phyloP scores from a whole-genome alignment of 2,888 invertebrate genomes.

The Drosophila recens region DNA sequence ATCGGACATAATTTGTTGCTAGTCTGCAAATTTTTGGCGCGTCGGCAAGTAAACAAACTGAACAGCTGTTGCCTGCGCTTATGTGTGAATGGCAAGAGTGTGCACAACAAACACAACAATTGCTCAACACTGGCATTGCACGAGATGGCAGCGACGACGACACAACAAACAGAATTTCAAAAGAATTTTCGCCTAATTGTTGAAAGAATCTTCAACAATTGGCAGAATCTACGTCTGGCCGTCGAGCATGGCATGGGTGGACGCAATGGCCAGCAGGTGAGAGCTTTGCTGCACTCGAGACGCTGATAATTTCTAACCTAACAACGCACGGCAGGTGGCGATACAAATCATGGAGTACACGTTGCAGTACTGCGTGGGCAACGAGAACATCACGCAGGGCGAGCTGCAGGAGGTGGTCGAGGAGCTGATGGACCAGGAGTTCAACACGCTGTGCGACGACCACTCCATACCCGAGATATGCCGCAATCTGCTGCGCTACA shows the following conservation, averaged over 20 bases:
- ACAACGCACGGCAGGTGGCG: conserved; percentile 86
- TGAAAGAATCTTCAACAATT: conserved; percentile 89
- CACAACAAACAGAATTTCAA: conserved; percentile 68
- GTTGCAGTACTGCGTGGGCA: conserved; percentile 88
- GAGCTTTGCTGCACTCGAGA: not conserved
- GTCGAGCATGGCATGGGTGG: conserved; percentile 92
- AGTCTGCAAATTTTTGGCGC: conserved; percentile 36
- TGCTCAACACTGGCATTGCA: conserved; percentile 53
- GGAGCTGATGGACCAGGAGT: conserved; percentile 90
- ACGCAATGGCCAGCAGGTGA: conserved; percentile 89
- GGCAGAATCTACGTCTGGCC: conserved; percentile 90
- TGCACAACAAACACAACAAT: not conserved
- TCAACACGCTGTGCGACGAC: conserved; percentile 90
- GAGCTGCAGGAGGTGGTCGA: conserved; percentile 89
- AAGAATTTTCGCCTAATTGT: conserved; percentile 87
- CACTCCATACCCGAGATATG: conserved; percentile 89
- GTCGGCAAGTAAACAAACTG: conserved; percentile 33
- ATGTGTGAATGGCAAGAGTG: conserved; percentile 37
- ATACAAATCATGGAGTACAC: conserved; percentile 88
- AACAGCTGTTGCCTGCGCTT: conserved; percentile 27
- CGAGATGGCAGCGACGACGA: conserved; percentile 64
- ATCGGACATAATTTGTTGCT: conserved; percentile 58
- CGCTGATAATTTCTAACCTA: conserved; percentile 58
- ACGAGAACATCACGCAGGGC: conserved; percentile 87
- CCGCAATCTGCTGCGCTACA: conserved; percentile 86